Base-by-base conservation (phyloP, 2,888 invertebrate genomes). In the Sceliomorpha sp. region DNA sequence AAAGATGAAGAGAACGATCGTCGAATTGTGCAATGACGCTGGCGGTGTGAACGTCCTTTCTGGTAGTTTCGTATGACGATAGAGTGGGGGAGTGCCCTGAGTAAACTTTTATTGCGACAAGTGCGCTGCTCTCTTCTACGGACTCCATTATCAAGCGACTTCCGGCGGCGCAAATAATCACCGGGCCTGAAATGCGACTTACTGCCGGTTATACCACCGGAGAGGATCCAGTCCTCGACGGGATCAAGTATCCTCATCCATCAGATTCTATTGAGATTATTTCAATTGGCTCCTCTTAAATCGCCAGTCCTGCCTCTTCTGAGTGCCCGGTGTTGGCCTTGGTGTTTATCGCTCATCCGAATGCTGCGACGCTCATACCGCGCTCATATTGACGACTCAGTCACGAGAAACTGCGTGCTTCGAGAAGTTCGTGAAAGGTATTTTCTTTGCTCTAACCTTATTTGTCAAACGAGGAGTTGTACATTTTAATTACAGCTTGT, bases 71-170 rank as follows among this genome's bases (percentile, higher is more conserved):
- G 62, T 36, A 63, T 68, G 66, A 34, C 51, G 47, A 20, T 2
- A 20, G 20, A 20, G 20, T 2, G 20, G 20, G 56, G 60, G 70
- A 72, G 69, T 73, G 67, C 75, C 72, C 72, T 60, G 76, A 73
- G 77, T 75, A 74, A 74, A 78, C 79, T 80, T 83, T 84, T 82
- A 84, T 83, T 82, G 79, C 82, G 81, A 84, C 84, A 84, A 84
- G 83, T 84, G 84, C 81, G 77, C 78, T 84, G 84, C 84, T 84
- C 83, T 84, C 80, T 84, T 84, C 81, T 78, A 70, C 81, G 77
- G 70, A 76, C 68, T 72, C 75, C 66, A 77, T 78, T 80, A 80
- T 75, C 73, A 68, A 70, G 47, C 75, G 72, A 75, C 79, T 82
- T 81, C 84, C 81, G 81, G 75, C 77, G 79, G 73, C 74, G 73